Evolutionary conservation across 2,888 invertebrate genomes (phyloP).

Genomic region (Athripsodes cinereus): DNA sequence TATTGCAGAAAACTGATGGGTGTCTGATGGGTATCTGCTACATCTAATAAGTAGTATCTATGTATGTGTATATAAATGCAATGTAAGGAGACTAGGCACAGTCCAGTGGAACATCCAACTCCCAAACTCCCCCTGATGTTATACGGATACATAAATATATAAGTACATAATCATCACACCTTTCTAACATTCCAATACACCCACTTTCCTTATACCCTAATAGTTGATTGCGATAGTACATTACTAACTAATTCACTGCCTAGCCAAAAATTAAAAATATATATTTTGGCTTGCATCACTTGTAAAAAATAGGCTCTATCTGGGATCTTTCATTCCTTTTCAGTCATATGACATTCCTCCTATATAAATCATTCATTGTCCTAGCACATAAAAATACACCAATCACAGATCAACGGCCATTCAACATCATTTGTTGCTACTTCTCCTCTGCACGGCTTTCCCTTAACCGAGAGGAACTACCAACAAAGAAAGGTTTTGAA

Average conservation of each 20-base stretch:
- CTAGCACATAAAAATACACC: constrained; percentile 27
- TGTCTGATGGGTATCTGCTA: no score
- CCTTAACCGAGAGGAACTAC: background rate
- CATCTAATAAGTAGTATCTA: no score
- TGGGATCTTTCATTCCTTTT: constrained; percentile 21
- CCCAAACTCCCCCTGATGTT: no score
- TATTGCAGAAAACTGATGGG: no score
- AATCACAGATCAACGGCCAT: constrained; percentile 25
- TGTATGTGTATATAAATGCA: no score
- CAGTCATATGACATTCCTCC: constrained; percentile 24
- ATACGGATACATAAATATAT: constrained; percentile 21
- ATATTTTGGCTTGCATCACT: constrained; percentile 26
- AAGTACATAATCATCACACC: constrained; percentile 25
- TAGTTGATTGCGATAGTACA: constrained; percentile 23
- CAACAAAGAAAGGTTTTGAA: background rate
- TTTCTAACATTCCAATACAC: constrained; percentile 36
- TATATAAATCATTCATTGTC: constrained; percentile 26
- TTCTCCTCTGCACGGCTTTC: constrained; percentile 1
- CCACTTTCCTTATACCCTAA: constrained; percentile 36
- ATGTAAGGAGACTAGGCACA: no score
- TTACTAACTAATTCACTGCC: constrained; percentile 24
- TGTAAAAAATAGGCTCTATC: constrained; percentile 27
- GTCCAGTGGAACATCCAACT: no score
- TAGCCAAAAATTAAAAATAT: constrained; percentile 21
- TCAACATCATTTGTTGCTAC: constrained; percentile 15